These are phyloP conservation scores for Drosophila triauraria DNA, from an alignment of 1,140 invertebrate genomes.

Conservation along the genomic window DNA sequence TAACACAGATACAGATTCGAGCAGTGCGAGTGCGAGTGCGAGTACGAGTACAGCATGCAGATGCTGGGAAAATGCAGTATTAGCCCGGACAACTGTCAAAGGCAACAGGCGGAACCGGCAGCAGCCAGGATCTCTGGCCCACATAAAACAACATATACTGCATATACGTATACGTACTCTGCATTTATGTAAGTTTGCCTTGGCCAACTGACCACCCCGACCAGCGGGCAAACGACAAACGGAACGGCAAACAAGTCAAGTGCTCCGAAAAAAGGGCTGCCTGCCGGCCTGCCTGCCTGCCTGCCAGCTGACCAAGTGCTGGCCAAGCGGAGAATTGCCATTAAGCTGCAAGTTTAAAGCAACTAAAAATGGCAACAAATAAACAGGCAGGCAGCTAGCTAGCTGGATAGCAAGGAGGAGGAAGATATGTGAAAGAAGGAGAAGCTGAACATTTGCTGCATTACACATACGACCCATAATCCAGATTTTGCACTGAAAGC, in stretches of 20 bases:
- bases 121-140: conserved; percentile 32
- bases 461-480: conserved; percentile 73
- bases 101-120: conserved; percentile 61
- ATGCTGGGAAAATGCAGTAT: conserved; percentile 46
- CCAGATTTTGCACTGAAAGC: conserved; percentile 54
- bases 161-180: conserved; percentile 10
- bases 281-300: neutral
- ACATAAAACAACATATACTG: conserved; percentile 41
- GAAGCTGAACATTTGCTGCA: conserved; percentile 30
- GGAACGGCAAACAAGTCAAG: conserved; percentile 66
- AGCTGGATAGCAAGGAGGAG: conserved; percentile 2
- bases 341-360: conserved; percentile 81
- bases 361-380: conserved; percentile 79
- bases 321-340: conserved; percentile 73
- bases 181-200: conserved; percentile 13
- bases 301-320: conserved; percentile 18
- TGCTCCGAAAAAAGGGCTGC: conserved; percentile 27
- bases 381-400: conserved; percentile 46
- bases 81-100: conserved; percentile 62
- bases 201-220: conserved; percentile 47
- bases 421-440: conserved; percentile 10
- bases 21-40: neutral
- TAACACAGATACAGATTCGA: conserved; percentile 29
- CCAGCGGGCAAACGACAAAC: conserved; percentile 48
- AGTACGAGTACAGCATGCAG: conserved; percentile 33